Evolutionary conservation across 2,888 invertebrate species (phyloP).

Genomic region (Tetropium fuscum): DNA sequence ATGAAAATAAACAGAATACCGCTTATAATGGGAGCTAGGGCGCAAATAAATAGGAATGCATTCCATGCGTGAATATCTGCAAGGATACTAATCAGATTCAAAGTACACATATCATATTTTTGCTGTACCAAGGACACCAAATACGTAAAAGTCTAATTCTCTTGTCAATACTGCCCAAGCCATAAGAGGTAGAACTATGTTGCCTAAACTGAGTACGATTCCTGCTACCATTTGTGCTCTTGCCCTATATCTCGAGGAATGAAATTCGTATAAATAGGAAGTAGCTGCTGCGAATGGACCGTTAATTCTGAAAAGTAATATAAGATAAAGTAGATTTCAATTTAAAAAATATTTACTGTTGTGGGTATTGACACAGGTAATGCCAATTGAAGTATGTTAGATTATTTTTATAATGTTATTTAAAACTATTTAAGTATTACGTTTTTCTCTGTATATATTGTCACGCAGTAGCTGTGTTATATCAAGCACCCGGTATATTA

Average conservation of each 20-base stretch:
- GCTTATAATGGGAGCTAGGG: slow-evolving; percentile 75
- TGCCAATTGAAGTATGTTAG: too few species aligned
- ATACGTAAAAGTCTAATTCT: too few species aligned
- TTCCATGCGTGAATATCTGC: slow-evolving; percentile 72
- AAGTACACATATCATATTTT: not conserved
- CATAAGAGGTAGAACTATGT: slow-evolving; percentile 16
- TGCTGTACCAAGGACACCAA: slow-evolving; percentile 9
- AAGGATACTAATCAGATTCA: slow-evolving; percentile 10
- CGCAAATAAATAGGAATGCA: slow-evolving; percentile 70
- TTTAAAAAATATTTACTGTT: too few species aligned
- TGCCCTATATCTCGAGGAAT: slow-evolving; percentile 72
- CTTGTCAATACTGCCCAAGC: slow-evolving; percentile 80
- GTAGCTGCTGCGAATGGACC: slow-evolving; percentile 79
- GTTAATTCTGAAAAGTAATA: slow-evolving; percentile 68
- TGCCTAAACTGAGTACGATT: slow-evolving; percentile 9
- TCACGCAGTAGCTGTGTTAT: too few species aligned
- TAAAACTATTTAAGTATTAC: too few species aligned
- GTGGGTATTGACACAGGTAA: too few species aligned
- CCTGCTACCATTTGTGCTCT: slow-evolving; percentile 74
- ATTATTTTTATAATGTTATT: too few species aligned
- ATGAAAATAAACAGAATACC: slow-evolving; percentile 71
- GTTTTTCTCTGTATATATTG: too few species aligned
- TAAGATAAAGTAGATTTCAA: too few species aligned
- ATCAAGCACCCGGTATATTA: too few species aligned
- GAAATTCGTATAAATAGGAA: slow-evolving; percentile 79